Conservation (phyloP, 2,797 vertebrate genomes). For the Premnoplex brunnescens region DNA sequence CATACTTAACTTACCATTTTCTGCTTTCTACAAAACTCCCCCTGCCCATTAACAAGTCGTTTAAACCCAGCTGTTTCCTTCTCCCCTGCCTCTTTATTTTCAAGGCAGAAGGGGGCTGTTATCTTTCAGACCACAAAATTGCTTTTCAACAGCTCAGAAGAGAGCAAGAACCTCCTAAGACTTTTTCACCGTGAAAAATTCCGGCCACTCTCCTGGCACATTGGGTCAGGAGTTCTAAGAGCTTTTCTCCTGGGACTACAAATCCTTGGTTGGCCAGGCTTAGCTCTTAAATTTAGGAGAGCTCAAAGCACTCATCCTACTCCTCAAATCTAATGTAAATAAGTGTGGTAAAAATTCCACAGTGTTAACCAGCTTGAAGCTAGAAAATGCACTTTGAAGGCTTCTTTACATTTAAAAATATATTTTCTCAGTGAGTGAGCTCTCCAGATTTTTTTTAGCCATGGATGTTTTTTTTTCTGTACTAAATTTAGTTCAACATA, state of each 20-base stretch:
- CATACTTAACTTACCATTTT: not conserved
- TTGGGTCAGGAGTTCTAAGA: not conserved
- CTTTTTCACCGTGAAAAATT: not conserved
- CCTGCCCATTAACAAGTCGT: not conserved
- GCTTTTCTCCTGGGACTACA: not conserved
- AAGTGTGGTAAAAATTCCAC: not conserved
- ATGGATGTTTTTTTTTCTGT: not conserved
- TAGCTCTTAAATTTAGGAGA: not conserved
- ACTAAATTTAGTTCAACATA: not conserved
- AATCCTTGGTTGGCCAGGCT: not conserved
- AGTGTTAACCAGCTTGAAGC: not conserved
- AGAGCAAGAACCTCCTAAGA: not conserved
- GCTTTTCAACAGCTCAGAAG: not conserved
- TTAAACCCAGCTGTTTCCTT: not conserved
- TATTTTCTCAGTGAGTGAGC: not conserved
- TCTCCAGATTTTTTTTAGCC: not conserved
- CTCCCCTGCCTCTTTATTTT: not conserved
- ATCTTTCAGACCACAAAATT: not conserved
- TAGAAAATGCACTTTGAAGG: not conserved
- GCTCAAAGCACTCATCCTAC: not conserved
- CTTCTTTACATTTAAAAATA: not conserved
- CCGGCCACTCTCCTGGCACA: not conserved
- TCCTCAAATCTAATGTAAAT: not conserved
- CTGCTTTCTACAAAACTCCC: not conserved
- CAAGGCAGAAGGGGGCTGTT: not conserved